These are phyloP conservation scores for Diplazon laetatorius DNA, from an alignment of 2,888 invertebrate genomes.

Conservation along the genomic window DNA sequence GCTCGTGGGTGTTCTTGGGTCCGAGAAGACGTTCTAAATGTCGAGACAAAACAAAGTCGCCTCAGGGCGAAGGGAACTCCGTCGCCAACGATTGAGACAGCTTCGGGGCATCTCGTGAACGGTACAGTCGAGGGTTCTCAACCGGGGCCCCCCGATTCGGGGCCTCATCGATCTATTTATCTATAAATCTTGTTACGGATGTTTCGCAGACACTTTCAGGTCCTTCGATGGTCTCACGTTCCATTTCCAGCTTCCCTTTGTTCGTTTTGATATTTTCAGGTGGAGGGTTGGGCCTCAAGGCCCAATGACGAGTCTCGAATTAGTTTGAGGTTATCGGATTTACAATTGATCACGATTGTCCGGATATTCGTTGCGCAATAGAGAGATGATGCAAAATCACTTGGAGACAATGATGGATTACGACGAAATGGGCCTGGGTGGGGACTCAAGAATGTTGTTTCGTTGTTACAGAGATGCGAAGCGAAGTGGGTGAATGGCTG, in stretches of 20 bases:
- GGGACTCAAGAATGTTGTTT: constrained; percentile 45
- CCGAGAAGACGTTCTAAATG: background rate
- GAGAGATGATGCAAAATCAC: background rate
- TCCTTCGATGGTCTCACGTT: background rate
- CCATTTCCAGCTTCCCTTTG: background rate
- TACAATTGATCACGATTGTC: no score
- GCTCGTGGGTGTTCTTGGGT: background rate
- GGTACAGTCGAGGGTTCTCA: constrained; percentile 59
- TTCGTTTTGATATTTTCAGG: background rate
- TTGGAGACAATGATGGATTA: background rate
- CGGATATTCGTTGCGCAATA: no score
- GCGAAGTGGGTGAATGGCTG: constrained; percentile 82
- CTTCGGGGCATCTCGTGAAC: constrained; percentile 39
- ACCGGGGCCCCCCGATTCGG: constrained; percentile 6
- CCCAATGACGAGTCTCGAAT: no score
- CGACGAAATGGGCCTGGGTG: constrained; percentile 19
- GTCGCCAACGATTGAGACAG: constrained; percentile 32
- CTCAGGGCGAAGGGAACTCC: background rate
- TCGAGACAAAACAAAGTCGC: constrained; percentile 30
- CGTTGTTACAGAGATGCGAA: constrained; percentile 78
- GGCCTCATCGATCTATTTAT: constrained; percentile 23
- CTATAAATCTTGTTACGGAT: background rate
- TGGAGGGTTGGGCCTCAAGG: constrained; percentile 1
- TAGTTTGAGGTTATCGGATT: no score
- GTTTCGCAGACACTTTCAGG: background rate